These are phyloP conservation scores for Boulengerochromis microlepis DNA, from an alignment of 2,113 vertebrate genomes.

Conservation along the genomic window DNA sequence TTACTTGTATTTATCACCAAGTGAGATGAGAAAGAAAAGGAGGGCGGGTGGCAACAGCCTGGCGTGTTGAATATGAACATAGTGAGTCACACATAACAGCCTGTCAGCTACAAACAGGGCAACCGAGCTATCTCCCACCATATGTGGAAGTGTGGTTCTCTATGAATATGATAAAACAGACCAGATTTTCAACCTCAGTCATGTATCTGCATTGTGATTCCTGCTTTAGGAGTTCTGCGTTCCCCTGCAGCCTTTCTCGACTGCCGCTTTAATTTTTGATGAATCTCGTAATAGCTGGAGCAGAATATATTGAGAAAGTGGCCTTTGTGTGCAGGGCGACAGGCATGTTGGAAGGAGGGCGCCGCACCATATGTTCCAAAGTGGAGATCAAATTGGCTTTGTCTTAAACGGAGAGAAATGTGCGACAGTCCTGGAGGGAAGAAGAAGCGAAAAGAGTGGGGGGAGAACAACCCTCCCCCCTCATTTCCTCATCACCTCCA, in stretches of 20 bases:
- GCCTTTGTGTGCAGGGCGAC: slow-evolving; percentile 38
- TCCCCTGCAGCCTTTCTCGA: slow-evolving; percentile 37
- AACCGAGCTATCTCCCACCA: slow-evolving; percentile 38
- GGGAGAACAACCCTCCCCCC: background rate
- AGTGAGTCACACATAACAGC: slow-evolving; percentile 51
- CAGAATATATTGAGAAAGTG: slow-evolving; percentile 52
- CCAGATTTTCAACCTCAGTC: slow-evolving; percentile 14
- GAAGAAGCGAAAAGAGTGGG: background rate
- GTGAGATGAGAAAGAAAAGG: slow-evolving; percentile 44
- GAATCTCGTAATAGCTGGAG: slow-evolving; percentile 59
- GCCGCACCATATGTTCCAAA: slow-evolving; percentile 51
- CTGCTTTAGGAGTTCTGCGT: slow-evolving; percentile 31
- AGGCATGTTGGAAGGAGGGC: slow-evolving; percentile 35
- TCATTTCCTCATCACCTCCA: slow-evolving; percentile 50
- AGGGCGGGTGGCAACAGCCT: slow-evolving; percentile 33
- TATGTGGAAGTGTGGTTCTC: slow-evolving; percentile 43
- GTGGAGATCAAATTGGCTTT: slow-evolving; percentile 57
- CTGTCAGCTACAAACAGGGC: slow-evolving; percentile 61
- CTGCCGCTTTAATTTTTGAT: slow-evolving; percentile 68
- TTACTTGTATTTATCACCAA: slow-evolving; percentile 70
- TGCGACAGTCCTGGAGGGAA: slow-evolving; percentile 11
- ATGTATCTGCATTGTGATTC: slow-evolving; percentile 16
- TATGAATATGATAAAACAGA: slow-evolving; percentile 35
- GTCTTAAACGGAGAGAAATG: slow-evolving; percentile 50
- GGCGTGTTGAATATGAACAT: slow-evolving; percentile 43